Percentiles rank a stretch among this genome's conserved stretches.
Evolutionary conservation across 2,797 vertebrate genomes (phyloP).

Genomic region (Eremophila alpestris): DNA sequence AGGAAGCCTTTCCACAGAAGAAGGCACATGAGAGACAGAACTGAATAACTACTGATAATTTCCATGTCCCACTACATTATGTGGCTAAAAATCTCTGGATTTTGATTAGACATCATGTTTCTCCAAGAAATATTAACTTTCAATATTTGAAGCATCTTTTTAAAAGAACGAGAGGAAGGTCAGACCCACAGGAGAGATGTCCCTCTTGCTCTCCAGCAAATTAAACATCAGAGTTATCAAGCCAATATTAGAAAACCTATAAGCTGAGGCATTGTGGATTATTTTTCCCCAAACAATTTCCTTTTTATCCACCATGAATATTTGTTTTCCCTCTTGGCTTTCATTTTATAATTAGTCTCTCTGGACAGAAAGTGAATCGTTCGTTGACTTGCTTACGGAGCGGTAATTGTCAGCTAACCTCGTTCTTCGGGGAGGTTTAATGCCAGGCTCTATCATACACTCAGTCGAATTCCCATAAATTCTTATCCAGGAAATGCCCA

Average conservation of each 20-base stretch:
- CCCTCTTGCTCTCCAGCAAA: background rate
- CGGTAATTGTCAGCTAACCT: background rate
- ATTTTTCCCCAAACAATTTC: background rate
- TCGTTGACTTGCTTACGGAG: background rate
- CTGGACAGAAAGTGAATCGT: background rate
- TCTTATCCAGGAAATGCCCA: background rate
- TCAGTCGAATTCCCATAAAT: background rate
- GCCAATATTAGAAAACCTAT: background rate
- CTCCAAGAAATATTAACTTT: background rate
- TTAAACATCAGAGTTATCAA: background rate
- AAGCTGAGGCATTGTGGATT: background rate
- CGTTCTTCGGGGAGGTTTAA: background rate
- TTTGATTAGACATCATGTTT: background rate
- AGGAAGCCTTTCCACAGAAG: background rate
- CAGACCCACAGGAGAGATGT: background rate
- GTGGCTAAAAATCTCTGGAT: background rate
- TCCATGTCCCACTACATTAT: background rate
- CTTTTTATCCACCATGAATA: background rate
- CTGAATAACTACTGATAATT: background rate
- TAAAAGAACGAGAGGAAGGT: background rate
- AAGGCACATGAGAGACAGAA: background rate
- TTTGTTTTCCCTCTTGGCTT: background rate
- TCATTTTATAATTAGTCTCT: conserved; percentile 16
- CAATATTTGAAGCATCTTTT: background rate
- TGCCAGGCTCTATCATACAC: background rate